Base-by-base conservation (phyloP, 1,140 invertebrate genomes). In the Chironomus tepperi region DNA sequence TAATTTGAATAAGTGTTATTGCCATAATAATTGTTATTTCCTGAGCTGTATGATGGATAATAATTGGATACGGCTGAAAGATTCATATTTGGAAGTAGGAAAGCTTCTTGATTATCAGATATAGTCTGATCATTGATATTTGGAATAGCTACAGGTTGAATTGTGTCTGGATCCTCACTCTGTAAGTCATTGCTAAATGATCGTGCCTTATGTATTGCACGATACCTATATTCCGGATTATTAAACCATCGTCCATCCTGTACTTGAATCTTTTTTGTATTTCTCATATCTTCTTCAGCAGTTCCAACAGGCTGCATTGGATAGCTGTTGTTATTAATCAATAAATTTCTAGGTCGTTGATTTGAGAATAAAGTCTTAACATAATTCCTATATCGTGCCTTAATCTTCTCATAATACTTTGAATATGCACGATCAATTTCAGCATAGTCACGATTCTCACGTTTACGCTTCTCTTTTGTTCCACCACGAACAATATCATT, bases 341-440 rank as follows among this genome's bases (percentile, higher is more conserved):
- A 15, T 34, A 47, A 24, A 24, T 57, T 74, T 42, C 24, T 43
- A 15, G 10, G 15, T 21, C 34, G 24, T 42, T n/a, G 42, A 16
- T 42, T 73, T 6, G 73, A 12, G 0, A 82, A 74, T 34, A 82
- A 78, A 74, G 81, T 80, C 19, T 78, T 78, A 1, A 82, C 79
- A 74, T 81, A 81, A 9, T 79, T 79, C 73, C 80, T 79, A 73
- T 82, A 82, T 73, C 79, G 79, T 64, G 82, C 79, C 74, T 78
- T 80, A 47, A 82, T 79, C 34, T 78, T 81, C 74, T 82, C 77
- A 64, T 79, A 79, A 73, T 79, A 82, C 65, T 82, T 82, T 6
- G 80, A 80, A 73, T 78, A 81, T n/a, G 81, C 81, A 72, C 77
- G 43, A 19, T 80, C 79, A 0, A 79, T 74, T 15, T 82, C 80